A percentile compares a stretch with the other conserved stretches of the same genome.
These are phyloP conservation scores for Ctenoplectra terminalis DNA, from an alignment of 1,140 invertebrate genomes.

Conservation along the genomic window DNA sequence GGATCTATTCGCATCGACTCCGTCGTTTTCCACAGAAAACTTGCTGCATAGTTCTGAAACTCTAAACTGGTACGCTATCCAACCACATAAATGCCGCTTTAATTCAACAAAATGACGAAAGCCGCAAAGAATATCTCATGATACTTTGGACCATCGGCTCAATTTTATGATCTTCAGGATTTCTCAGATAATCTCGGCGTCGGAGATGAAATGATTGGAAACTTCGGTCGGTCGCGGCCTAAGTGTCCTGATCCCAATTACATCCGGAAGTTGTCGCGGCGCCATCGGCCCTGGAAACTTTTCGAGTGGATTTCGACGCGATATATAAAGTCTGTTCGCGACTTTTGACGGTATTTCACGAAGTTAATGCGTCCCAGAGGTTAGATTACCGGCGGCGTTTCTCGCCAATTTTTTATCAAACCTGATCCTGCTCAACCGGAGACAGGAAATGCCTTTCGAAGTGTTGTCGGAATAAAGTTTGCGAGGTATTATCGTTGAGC, in stretches of 20 bases:
- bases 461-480: too few species aligned
- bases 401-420: background rate
- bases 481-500: too few species aligned
- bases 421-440: too few species aligned
- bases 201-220: background rate
- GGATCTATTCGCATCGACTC: too few species aligned
- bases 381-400: background rate
- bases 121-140: background rate
- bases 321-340: background rate
- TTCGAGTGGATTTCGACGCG: background rate
- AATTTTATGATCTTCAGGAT: background rate
- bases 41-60: too few species aligned
- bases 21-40: too few species aligned
- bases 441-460: too few species aligned
- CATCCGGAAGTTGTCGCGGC: background rate
- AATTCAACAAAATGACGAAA: too few species aligned
- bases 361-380: background rate
- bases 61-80: too few species aligned
- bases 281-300: constrained; percentile 1
- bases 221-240: too few species aligned
- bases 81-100: too few species aligned
- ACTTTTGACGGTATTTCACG: background rate
- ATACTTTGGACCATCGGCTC: background rate
- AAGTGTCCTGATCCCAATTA: constrained; percentile 12
- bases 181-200: background rate